phyloP scores from a whole-genome alignment of 1,140 invertebrate genomes.

The Zaprionus lachaisei region DNA sequence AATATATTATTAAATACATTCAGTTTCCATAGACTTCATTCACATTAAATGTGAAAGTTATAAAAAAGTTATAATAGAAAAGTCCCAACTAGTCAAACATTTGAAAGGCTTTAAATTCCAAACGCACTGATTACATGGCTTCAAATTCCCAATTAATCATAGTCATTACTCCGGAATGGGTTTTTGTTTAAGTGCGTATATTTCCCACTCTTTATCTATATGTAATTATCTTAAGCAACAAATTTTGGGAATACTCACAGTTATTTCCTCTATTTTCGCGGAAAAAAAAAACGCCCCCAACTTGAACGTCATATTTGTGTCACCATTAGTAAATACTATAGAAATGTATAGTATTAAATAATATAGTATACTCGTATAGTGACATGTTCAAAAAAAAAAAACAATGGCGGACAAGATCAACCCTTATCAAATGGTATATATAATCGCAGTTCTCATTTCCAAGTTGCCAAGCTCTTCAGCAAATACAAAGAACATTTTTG shows the following conservation, averaged over 20 bases:
- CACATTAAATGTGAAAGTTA: not conserved
- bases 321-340: slow-evolving; percentile 11
- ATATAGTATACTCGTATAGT: not conserved
- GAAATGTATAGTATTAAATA: slow-evolving; percentile 10
- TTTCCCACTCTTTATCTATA: not conserved
- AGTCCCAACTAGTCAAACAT: not conserved
- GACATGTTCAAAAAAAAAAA: not conserved
- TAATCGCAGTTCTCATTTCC: slow-evolving; percentile 42
- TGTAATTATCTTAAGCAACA: slow-evolving; percentile 15
- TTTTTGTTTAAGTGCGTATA: slow-evolving; percentile 4
- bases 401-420: slow-evolving; percentile 6
- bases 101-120: not conserved
- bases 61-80: not conserved
- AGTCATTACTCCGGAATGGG: not conserved
- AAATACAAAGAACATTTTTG: slow-evolving; percentile 30
- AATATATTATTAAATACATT: no score
- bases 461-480: slow-evolving; percentile 35
- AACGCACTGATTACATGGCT: not conserved
- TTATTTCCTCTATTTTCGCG: not conserved
- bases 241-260: slow-evolving; percentile 10
- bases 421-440: slow-evolving; percentile 52
- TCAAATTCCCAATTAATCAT: not conserved
- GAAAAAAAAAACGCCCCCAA: not conserved
- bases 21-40: no score
- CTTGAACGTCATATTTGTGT: slow-evolving; percentile 31